phyloP scores from a whole-genome alignment of 1,140 invertebrate genomes.

The Leptinotarsa defecta region DNA sequence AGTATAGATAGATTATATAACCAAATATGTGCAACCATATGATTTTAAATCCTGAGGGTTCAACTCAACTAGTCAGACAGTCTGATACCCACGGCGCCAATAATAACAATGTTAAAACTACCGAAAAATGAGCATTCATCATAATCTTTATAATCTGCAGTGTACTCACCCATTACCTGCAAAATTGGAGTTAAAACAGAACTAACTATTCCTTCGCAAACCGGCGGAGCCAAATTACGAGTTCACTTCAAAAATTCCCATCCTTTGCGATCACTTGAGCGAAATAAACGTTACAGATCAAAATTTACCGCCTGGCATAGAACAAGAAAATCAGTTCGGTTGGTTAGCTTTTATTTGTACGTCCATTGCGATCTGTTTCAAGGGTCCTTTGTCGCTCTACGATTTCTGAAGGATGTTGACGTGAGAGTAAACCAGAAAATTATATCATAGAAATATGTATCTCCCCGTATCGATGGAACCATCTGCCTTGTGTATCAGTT shows the following conservation, averaged over 20 bases:
- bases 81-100: conserved; percentile 21
- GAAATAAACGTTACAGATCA: conserved; percentile 26
- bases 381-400: background rate
- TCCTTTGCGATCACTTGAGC: conserved; percentile 13
- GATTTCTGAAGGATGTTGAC: conserved; percentile 23
- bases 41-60: too few species aligned
- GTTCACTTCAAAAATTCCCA: conserved; percentile 18
- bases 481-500: conserved; percentile 17
- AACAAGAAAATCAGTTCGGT: conserved; percentile 26
- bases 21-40: too few species aligned
- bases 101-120: conserved; percentile 4
- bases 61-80: conserved; percentile 4
- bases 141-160: conserved; percentile 25
- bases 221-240: background rate
- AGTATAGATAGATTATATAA: too few species aligned
- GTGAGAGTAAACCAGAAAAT: conserved; percentile 19
- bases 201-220: background rate
- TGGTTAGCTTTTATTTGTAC: conserved; percentile 23
- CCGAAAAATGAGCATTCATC: conserved; percentile 26
- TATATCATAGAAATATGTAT: conserved; percentile 21
- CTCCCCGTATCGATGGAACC: background rate
- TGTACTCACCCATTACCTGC: conserved; percentile 20
- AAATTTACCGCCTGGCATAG: conserved; percentile 16
- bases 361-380: background rate
- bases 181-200: conserved; percentile 23